Evolutionary conservation across 2,113 vertebrate species (phyloP).

Genomic region (Lampris incognitus): DNA sequence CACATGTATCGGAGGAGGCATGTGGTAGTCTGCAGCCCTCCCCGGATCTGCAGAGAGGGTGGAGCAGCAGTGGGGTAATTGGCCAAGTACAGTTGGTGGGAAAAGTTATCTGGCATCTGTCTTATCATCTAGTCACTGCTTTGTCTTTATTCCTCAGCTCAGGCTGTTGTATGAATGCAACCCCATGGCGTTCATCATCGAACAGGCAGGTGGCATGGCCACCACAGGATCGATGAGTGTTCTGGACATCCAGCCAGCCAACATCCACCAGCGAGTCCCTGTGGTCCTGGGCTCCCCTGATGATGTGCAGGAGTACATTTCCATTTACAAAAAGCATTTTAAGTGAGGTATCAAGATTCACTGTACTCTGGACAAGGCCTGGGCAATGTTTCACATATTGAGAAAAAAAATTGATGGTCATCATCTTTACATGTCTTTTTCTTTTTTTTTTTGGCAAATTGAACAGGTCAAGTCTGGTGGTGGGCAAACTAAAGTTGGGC

Average conservation of each 20-base stretch:
- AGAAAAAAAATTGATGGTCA: not conserved
- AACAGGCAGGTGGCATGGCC: conserved; percentile 96
- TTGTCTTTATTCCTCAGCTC: conserved; percentile 79
- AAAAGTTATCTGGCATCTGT: not conserved
- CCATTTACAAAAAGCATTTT: conserved; percentile 88
- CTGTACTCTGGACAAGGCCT: too few relatives aligned
- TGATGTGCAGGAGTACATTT: conserved; percentile 92
- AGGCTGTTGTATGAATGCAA: conserved; percentile 96
- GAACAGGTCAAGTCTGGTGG: conserved; percentile 19
- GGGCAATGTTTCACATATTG: not conserved
- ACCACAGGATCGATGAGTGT: conserved; percentile 89
- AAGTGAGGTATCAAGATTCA: conserved; percentile 74
- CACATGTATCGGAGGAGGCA: too few relatives aligned
- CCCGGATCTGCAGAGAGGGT: too few relatives aligned
- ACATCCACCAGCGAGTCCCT: conserved; percentile 92
- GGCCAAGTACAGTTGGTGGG: too few relatives aligned
- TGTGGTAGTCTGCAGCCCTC: too few relatives aligned
- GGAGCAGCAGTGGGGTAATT: too few relatives aligned
- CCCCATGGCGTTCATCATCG: conserved; percentile 95
- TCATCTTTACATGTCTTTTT: not conserved
- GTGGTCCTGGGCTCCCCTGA: conserved; percentile 94
- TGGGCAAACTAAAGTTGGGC: conserved; percentile 10
- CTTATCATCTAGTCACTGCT: not conserved
- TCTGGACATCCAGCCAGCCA: conserved; percentile 90
- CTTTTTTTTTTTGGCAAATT: not conserved